Evolutionary conservation across 2,888 invertebrate genomes (phyloP), one percentile per base, ranked within the genome.

Genomic region (Parnassius smintheus): DNA sequence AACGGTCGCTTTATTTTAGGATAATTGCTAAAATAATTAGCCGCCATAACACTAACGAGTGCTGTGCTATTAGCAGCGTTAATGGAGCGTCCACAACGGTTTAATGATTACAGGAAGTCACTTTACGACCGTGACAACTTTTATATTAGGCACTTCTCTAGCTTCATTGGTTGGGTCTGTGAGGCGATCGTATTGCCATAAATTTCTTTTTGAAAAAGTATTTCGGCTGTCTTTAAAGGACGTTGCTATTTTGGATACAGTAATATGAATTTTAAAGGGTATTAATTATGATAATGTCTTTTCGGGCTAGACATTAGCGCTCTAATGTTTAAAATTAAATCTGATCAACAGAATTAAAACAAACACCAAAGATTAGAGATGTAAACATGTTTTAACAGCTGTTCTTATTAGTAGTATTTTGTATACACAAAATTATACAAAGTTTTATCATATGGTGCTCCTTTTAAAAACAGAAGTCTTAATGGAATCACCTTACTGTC

Each of bases 101-200:
- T 80, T 81, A 81, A 80, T 75, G 81, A 75, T 77, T 73, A 76
- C 75, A 76, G 86, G 85, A 85, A 83, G 83, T 80, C 72, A 75
- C 76, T 73, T 75, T 75, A 80, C 68, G 72, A 69, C 71, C 75
- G 72, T 74, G 77, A 81, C 80, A 73, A 73, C 72, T 74, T 73
- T 75, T 70, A 67, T 72, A 71, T 69, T 68, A 68, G 68, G 70
- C 72, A 65, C 69, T 57, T 66, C 60, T 65, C 57, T 65, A 45
- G 50, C 62, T 54, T 59, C 55, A 49, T 65, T 65, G 49, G 55
- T 44, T 11, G 44, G 42, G 64, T 58, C 59, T 63, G 52, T 35
- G 35, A 25, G 13, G 42, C 4, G 41, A 51, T 42, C 1, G 35
- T 46, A 52, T 48, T 53, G 42, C 44, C 45, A 52, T 57, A 56